phyloP scores from a whole-genome alignment of 2,113 vertebrate species.

The Ariopsis seemanni region DNA sequence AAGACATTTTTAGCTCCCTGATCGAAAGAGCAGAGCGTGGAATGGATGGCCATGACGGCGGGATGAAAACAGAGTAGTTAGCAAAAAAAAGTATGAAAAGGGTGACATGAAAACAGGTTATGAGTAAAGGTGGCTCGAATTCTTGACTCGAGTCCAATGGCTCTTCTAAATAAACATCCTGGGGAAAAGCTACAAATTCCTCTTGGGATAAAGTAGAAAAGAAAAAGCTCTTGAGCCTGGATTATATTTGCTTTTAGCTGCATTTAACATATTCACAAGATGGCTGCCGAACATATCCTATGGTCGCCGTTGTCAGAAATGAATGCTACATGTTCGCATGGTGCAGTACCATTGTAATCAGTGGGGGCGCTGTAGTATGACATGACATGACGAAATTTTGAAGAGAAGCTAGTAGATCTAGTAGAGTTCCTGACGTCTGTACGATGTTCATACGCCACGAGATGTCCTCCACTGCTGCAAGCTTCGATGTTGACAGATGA shows the following conservation, averaged over 20 bases:
- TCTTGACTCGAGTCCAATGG: neutral
- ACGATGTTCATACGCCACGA: neutral
- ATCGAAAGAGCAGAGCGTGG: constrained; percentile 37
- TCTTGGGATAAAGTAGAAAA: neutral
- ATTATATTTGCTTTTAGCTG: neutral
- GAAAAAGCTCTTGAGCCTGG: neutral
- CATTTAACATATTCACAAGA: neutral
- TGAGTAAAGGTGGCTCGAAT: neutral
- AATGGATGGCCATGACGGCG: neutral
- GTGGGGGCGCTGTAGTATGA: neutral
- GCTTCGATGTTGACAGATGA: neutral
- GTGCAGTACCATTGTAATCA: neutral
- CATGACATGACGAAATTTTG: neutral
- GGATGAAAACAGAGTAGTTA: neutral
- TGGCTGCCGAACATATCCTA: neutral
- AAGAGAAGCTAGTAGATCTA: neutral
- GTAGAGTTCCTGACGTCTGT: neutral
- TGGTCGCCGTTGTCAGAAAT: neutral
- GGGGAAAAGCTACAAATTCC: neutral
- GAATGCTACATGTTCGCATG: neutral
- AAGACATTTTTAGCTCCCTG: constrained; percentile 41
- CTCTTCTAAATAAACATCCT: too few relatives aligned
- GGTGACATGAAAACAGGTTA: neutral
- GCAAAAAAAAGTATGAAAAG: neutral
- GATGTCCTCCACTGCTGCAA: neutral